Percentiles rank a stretch among this genome's conserved stretches.
Conservation (phyloP, 2,888 invertebrate species). For the Thera obeliscata region DNA sequence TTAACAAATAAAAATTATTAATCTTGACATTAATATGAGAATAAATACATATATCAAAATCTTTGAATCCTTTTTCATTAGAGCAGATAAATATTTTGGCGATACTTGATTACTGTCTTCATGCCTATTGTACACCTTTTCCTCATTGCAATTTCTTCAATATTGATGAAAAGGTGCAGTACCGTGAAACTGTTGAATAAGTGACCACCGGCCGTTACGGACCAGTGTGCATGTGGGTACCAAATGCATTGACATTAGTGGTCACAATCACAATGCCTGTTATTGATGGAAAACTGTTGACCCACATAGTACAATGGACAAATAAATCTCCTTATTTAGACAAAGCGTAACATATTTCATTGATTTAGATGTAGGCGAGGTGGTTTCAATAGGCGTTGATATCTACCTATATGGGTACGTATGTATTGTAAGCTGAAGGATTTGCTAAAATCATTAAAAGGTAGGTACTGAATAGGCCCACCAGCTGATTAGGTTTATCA, state of each 20-base stretch:
- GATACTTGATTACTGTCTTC: too few relatives aligned
- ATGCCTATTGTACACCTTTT: not conserved
- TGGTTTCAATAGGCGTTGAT: slow-evolving; percentile 48
- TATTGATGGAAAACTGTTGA: slow-evolving; percentile 69
- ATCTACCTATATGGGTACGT: slow-evolving; percentile 28
- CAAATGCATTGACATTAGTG: slow-evolving; percentile 55
- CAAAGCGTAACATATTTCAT: slow-evolving; percentile 30
- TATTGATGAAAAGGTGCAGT: not conserved
- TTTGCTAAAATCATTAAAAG: not conserved
- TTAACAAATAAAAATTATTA: too few relatives aligned
- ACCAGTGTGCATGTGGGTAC: slow-evolving; percentile 27
- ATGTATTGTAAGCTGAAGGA: not conserved
- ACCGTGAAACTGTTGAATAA: slow-evolving; percentile 6
- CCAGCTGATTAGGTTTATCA: too few relatives aligned
- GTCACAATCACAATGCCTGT: slow-evolving; percentile 52
- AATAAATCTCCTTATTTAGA: slow-evolving; percentile 67
- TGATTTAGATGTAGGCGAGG: slow-evolving; percentile 50
- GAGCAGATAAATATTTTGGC: too few relatives aligned
- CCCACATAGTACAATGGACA: slow-evolving; percentile 72
- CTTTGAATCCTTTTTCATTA: too few relatives aligned
- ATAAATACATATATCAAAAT: too few relatives aligned
- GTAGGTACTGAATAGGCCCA: too few relatives aligned
- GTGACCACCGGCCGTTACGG: slow-evolving; percentile 14
- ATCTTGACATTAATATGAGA: too few relatives aligned
- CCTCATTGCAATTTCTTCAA: not conserved